A percentile compares a stretch with the other conserved stretches of the same genome.
These are phyloP conservation scores for Pampus argenteus DNA, from an alignment of 2,797 vertebrate species.

Conservation along the genomic window DNA sequence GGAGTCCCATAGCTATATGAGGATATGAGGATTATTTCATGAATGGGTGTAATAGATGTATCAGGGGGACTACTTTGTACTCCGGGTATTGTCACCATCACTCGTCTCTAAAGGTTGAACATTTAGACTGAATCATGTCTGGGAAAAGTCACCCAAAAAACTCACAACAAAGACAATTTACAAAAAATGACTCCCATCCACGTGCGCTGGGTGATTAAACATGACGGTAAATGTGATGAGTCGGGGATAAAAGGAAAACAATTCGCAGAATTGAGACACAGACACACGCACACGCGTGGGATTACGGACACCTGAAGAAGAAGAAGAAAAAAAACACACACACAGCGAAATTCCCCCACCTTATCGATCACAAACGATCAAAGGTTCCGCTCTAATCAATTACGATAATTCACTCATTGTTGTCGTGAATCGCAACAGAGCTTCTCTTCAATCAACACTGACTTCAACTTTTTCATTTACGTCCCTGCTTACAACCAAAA, in stretches of 20 bases:
- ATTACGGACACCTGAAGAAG: slow-evolving; percentile 34
- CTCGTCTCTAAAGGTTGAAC: background rate
- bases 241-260: slow-evolving; percentile 19
- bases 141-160: background rate
- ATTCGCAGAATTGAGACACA: slow-evolving; percentile 35
- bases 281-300: slow-evolving; percentile 46
- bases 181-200: slow-evolving; percentile 28
- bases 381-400: slow-evolving; percentile 11
- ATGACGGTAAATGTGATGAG: slow-evolving; percentile 47
- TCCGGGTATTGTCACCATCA: background rate
- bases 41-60: background rate
- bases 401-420: slow-evolving; percentile 17
- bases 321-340: slow-evolving; percentile 15
- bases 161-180: background rate
- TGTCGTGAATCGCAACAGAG: background rate
- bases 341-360: slow-evolving; percentile 51
- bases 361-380: slow-evolving; percentile 30
- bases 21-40: background rate
- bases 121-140: background rate
- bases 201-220: slow-evolving; percentile 38
- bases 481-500: slow-evolving; percentile 21
- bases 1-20: background rate
- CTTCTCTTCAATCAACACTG: background rate
- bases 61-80: background rate
- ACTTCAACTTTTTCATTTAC: background rate